Evolutionary conservation across 1,140 invertebrate genomes (phyloP), one percentile per base, ranked within the genome.

Genomic region (Delia radicum): DNA sequence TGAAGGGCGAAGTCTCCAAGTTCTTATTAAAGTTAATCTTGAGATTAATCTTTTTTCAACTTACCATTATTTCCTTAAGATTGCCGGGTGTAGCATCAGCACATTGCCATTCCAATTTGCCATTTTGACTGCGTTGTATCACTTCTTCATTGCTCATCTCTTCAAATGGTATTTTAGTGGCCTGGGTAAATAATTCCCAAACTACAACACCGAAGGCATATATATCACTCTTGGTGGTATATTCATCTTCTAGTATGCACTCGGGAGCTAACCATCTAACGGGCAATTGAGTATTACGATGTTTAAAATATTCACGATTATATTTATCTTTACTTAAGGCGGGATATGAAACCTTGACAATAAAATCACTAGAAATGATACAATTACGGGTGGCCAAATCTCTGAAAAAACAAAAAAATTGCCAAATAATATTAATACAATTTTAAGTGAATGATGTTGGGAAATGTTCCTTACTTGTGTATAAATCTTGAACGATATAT

Each of bases 311-410:
- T 82, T 97, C 95, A 75, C 92, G 91, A 42, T 93, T 92, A 82
- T 96, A 94, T 0, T 94, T 93, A 78, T 96, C 95, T 78, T 94
- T 91, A 48, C 92, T 92, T 76, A 97, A 89, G 24, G 93, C 91
- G 0, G 95, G 91, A 80, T 94, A 88, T 3, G 94, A 94, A 42
- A 98, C 90, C 89, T 98, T 97, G 8, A 97, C 90, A 24, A 92
- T 90, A 2, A 97, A 87, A 76, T 92, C 91, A 21, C 95, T 95
- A 0, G 94, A 92, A 61, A 98, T 92, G 18, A 97, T 87, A 82
- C 97, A 96, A 85, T 99, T 99, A n/a, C 97, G 90, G 0, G 96
- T 93, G 5, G 96, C 96, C 75, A 99, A 88, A 87, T 99, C 97
- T 80, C 90, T 85, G 72, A 4, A 26, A 67, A 55, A 55, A 18